These are phyloP conservation scores for Argyrosomus regius DNA, from an alignment of 2,797 vertebrate genomes.

Conservation along the genomic window DNA sequence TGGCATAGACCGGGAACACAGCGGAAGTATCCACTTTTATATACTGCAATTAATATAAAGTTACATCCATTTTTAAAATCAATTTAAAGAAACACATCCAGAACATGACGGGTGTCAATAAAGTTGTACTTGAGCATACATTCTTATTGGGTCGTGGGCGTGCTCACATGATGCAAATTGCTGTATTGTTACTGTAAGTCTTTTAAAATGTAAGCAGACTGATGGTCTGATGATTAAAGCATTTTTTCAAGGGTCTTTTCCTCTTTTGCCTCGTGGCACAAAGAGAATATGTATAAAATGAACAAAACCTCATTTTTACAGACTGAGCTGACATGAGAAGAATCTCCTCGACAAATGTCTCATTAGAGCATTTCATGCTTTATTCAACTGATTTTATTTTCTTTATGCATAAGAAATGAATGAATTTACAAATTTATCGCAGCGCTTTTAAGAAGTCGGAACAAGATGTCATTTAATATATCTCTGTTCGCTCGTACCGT, in stretches of 20 bases:
- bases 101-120: neutral
- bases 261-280: no score
- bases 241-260: neutral
- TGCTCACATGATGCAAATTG: neutral
- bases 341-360: conserved; percentile 16
- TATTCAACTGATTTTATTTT: conserved; percentile 40
- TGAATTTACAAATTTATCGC: conserved; percentile 16
- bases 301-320: neutral
- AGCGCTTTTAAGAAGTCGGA: conserved; percentile 3
- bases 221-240: neutral
- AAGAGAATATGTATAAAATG: conserved; percentile 9
- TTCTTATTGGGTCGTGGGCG: neutral
- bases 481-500: neutral
- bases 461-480: conserved; percentile 22
- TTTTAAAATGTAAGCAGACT: neutral
- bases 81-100: neutral
- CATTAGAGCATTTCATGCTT: conserved; percentile 42
- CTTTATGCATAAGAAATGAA: conserved; percentile 31
- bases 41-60: neutral
- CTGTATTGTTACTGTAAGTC: conserved; percentile 1
- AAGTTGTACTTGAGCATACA: neutral
- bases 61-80: conserved; percentile 14
- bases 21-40: neutral
- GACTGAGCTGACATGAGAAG: conserved; percentile 11
- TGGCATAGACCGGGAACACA: neutral